phyloP scores from a whole-genome alignment of 1,140 invertebrate species.

The Leptinotarsa lineolata region DNA sequence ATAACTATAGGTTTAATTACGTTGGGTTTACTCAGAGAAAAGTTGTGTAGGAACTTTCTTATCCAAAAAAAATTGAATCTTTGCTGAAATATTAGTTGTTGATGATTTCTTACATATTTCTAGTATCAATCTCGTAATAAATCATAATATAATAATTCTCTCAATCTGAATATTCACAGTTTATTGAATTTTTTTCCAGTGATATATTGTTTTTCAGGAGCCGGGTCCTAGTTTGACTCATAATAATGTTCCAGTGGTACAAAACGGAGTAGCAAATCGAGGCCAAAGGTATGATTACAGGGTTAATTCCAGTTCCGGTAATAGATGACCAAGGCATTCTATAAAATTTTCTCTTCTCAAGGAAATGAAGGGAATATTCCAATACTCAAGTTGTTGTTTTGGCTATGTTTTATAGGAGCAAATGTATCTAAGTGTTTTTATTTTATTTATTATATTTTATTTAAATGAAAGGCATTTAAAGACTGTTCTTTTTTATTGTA shows the following conservation, averaged over 20 bases:
- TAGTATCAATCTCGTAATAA: no score
- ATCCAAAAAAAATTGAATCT: no score
- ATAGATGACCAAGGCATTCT: conserved; percentile 47
- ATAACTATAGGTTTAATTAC: no score
- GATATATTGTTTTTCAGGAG: conserved; percentile 34
- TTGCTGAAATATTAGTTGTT: no score
- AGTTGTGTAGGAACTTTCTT: no score
- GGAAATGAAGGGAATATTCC: conserved; percentile 30
- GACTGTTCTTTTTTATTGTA: neutral
- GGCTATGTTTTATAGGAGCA: conserved; percentile 21
- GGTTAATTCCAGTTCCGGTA: conserved; percentile 15
- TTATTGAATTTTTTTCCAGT: no score
- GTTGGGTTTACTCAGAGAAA: no score
- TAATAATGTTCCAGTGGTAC: conserved; percentile 23
- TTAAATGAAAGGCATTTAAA: conserved; percentile 19
- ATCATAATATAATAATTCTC: no score
- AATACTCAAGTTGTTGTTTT: conserved; percentile 37
- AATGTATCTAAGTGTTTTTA: conserved; percentile 11
- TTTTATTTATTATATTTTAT: conserved; percentile 32
- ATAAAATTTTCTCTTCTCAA: neutral
- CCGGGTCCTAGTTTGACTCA: conserved; percentile 42
- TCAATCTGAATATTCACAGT: no score
- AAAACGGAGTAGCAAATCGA: conserved; percentile 35
- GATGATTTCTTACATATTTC: no score
- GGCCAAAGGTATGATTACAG: conserved; percentile 40